Evolutionary conservation across 1,140 invertebrate genomes (phyloP), one percentile per base, ranked within the genome.

Genomic region (Bombus picipes): DNA sequence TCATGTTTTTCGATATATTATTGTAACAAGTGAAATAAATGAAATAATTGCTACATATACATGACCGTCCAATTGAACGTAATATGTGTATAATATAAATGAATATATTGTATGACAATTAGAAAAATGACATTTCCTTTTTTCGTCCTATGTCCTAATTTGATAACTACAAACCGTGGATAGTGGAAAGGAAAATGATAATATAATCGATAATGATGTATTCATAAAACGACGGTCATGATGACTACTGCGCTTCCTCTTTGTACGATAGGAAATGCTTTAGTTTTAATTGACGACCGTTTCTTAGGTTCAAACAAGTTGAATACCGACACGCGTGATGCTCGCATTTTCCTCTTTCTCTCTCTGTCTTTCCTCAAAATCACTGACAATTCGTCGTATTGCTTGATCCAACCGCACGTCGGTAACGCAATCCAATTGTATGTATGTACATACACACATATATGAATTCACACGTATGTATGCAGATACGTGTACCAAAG

Each of bases 401-500:
- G 32, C 6, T 53, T 22, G 57, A 15, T 25, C 15, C 43, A 32
- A 83, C 59, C 47, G 43, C 39, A 25, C 39, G 53, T n/a, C 59
- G 39, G 32, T 75, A 43, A 43, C n/a, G n/a, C 74, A 34, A 47
- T 3, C 39, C 34, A n/a, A 66, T 15, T 18, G 53, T 57, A 47
- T 15, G 13, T 37, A 3, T 28, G 10, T 32, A 32, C 8, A 22
- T 37, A 22, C 47, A 53, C 1, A 53, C 47, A 22, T 53, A 8
- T 8, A 2, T 53, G 47, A 53, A 22, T 53, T 53, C 47, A 22
- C 70, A 9, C 37, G 18, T 47, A 18, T n/a, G 22, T 62, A 39
- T 47, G 62, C 39, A 53, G 47, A 78, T 32, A 53, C 57, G 62
- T n/a, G 59, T 43, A 37, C 9, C 62, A 68, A 72, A 80, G 66